Evolutionary conservation across 1,140 invertebrate genomes (phyloP).

Genomic region (Drosophila pallidifrons): DNA sequence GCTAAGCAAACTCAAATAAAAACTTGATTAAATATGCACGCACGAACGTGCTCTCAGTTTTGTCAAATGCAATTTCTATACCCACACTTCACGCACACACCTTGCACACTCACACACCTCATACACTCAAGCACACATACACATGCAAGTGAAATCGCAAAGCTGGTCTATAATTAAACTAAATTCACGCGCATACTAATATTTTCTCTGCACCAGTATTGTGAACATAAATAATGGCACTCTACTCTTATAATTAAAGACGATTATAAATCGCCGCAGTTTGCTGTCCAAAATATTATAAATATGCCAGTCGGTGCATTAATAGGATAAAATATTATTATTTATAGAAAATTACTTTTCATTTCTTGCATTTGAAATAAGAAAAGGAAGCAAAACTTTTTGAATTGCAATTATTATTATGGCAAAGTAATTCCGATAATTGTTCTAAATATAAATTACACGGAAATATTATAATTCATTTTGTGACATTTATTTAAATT

Average conservation of each 20-base stretch:
- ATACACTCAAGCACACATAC: slow-evolving; percentile 1
- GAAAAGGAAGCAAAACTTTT: too few relatives aligned
- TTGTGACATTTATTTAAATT: too few relatives aligned
- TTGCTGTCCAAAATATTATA: not conserved
- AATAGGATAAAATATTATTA: not conserved
- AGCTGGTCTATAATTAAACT: slow-evolving; percentile 42
- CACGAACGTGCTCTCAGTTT: slow-evolving; percentile 41
- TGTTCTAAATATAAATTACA: too few relatives aligned
- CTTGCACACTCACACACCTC: slow-evolving; percentile 12
- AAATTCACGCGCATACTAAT: slow-evolving; percentile 21
- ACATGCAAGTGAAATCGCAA: slow-evolving; percentile 14
- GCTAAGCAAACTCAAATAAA: slow-evolving; percentile 40
- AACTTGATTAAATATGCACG: slow-evolving; percentile 54
- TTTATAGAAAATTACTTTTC: not conserved
- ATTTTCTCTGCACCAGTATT: slow-evolving; percentile 8
- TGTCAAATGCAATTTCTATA: slow-evolving; percentile 49
- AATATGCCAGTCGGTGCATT: not conserved
- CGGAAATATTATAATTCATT: too few relatives aligned
- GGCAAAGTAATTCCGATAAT: too few relatives aligned
- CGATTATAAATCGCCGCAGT: slow-evolving; percentile 12
- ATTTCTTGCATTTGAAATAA: too few relatives aligned
- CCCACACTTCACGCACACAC: slow-evolving; percentile 13
- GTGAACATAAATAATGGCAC: slow-evolving; percentile 19
- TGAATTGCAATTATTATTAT: too few relatives aligned
- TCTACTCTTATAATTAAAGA: slow-evolving; percentile 12